Evolutionary conservation across 1,140 invertebrate genomes (phyloP).

Genomic region (Drosophila neocordata): DNA sequence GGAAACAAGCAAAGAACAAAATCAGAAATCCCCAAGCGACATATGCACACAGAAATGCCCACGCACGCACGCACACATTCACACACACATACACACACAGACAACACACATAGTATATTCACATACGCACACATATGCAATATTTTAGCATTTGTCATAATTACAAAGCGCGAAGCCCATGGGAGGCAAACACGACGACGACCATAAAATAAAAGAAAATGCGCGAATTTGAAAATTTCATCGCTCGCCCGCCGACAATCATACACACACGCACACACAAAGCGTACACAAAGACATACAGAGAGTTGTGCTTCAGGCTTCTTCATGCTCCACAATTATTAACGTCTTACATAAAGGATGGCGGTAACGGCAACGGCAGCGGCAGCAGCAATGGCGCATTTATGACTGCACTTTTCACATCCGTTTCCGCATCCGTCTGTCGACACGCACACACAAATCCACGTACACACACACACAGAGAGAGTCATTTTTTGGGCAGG

Average conservation of each 20-base stretch:
- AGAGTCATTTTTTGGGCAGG: constrained; percentile 52
- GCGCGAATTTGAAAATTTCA: constrained; percentile 74
- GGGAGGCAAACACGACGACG: constrained; percentile 47
- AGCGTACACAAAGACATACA: not conserved
- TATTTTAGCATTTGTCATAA: constrained; percentile 80
- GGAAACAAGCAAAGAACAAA: constrained; percentile 32
- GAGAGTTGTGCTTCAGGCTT: not conserved
- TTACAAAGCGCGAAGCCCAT: constrained; percentile 59
- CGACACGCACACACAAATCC: constrained; percentile 49
- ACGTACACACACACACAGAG: constrained; percentile 23
- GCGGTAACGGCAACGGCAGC: constrained; percentile 21
- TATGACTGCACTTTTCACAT: constrained; percentile 81
- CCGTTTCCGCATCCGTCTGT: constrained; percentile 73
- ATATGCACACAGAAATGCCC: not conserved
- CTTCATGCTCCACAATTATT: constrained; percentile 68
- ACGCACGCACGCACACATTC: constrained; percentile 12
- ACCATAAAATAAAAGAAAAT: constrained; percentile 73
- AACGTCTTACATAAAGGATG: constrained; percentile 74
- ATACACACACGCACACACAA: constrained; percentile 5
- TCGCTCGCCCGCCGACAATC: constrained; percentile 29
- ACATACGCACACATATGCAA: constrained; percentile 30
- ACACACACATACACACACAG: constrained; percentile 29
- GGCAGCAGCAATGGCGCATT: constrained; percentile 47
- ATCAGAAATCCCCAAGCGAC: constrained; percentile 62
- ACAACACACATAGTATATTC: constrained; percentile 20